Conservation (phyloP, 2,797 vertebrate genomes). For the Pteronotus mesoamericanus region DNA sequence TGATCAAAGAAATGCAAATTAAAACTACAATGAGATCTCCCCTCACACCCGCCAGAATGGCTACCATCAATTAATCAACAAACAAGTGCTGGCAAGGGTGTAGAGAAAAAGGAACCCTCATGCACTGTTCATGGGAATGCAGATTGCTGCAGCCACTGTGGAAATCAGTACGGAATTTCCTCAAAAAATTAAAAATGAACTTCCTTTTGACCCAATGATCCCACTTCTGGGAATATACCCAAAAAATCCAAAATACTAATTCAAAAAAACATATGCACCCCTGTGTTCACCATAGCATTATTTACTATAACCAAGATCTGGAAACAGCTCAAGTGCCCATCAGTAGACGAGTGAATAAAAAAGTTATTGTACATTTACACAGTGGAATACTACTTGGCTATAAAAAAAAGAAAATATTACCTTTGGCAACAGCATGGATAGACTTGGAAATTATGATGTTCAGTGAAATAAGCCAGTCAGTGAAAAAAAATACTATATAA, state of each 20-base stretch:
- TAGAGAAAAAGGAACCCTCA: neutral
- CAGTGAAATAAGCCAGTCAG: neutral
- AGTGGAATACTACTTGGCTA: neutral
- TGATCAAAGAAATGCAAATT: neutral
- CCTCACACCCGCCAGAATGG: neutral
- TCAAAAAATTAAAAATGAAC: neutral
- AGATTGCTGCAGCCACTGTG: too few relatives aligned
- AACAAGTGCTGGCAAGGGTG: neutral
- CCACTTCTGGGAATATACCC: neutral
- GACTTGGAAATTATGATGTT: neutral
- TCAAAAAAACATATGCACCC: neutral
- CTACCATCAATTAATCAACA: neutral
- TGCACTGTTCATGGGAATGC: neutral
- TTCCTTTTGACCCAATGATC: neutral
- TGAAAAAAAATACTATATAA: neutral
- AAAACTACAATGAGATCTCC: neutral
- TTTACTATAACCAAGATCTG: neutral
- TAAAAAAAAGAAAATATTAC: neutral
- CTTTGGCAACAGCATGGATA: neutral
- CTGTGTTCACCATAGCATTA: neutral
- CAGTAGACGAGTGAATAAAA: neutral
- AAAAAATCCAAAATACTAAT: neutral
- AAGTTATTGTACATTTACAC: neutral
- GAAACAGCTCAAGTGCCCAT: neutral
- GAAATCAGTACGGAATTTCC: neutral